Evolutionary conservation across 1,140 invertebrate genomes (phyloP).

Genomic region (Whitmania pigra): DNA sequence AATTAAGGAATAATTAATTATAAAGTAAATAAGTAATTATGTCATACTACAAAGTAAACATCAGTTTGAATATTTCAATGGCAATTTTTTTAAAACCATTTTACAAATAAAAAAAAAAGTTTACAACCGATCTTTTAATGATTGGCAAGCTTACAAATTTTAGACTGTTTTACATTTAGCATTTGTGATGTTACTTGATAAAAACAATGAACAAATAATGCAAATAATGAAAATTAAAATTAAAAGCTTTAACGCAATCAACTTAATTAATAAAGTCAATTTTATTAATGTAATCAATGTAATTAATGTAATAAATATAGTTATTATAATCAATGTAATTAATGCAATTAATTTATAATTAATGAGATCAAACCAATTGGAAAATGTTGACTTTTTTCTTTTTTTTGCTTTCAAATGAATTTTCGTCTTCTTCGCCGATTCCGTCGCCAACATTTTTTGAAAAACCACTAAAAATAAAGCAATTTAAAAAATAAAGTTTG

Average conservation of each 20-base stretch:
- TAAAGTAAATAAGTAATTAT: no score
- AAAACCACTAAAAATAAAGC: neutral
- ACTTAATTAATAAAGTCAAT: no score
- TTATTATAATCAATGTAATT: no score
- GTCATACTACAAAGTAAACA: no score
- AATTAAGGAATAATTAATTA: no score
- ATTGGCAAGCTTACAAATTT: neutral
- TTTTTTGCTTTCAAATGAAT: neutral
- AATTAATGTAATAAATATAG: no score
- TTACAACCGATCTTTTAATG: neutral
- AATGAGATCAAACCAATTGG: neutral
- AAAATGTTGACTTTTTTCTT: conserved; percentile 8
- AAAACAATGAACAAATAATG: neutral
- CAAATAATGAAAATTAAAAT: no score
- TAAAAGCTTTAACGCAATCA: no score
- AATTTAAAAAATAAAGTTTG: no score
- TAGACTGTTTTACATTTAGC: neutral
- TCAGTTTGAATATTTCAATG: neutral
- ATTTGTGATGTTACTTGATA: no score
- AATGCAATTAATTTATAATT: no score
- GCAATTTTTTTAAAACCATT: neutral
- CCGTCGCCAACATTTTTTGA: neutral
- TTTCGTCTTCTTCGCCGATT: neutral
- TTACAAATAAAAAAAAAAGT: neutral
- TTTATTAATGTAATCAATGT: no score